Evolutionary conservation across 1,140 invertebrate genomes (phyloP).

Genomic region (Tetramorium alpestre): DNA sequence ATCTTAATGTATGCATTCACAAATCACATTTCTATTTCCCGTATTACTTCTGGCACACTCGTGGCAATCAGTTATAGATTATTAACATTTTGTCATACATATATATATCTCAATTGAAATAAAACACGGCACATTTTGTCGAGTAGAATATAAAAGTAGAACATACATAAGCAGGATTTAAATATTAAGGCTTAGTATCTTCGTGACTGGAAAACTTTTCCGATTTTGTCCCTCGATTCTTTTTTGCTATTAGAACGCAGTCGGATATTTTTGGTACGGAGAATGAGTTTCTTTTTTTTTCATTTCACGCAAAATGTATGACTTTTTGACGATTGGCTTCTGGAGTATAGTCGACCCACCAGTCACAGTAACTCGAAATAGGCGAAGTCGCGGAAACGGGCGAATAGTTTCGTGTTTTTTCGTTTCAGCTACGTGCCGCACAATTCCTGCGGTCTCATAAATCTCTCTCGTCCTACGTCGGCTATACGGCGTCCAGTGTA

Average conservation of each 20-base stretch:
- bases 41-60: neutral
- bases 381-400: conserved; percentile 41
- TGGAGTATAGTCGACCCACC: neutral
- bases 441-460: conserved; percentile 76
- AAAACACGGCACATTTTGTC: neutral
- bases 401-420: conserved; percentile 69
- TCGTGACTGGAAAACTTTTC: neutral
- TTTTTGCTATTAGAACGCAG: neutral
- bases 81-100: neutral
- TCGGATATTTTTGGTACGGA: neutral
- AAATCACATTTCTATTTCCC: neutral
- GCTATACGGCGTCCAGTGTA: conserved; percentile 65
- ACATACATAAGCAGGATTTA: neutral
- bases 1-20: neutral
- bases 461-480: conserved; percentile 63
- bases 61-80: neutral
- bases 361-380: conserved; percentile 53
- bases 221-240: neutral
- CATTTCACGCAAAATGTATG: neutral
- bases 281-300: conserved; percentile 18
- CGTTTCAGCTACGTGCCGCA: conserved; percentile 65
- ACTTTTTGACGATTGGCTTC: conserved; percentile 28
- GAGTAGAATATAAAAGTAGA: neutral
- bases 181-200: neutral
- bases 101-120: neutral